Conservation (phyloP, 2,797 vertebrate genomes). For the Sebastes dallii region DNA sequence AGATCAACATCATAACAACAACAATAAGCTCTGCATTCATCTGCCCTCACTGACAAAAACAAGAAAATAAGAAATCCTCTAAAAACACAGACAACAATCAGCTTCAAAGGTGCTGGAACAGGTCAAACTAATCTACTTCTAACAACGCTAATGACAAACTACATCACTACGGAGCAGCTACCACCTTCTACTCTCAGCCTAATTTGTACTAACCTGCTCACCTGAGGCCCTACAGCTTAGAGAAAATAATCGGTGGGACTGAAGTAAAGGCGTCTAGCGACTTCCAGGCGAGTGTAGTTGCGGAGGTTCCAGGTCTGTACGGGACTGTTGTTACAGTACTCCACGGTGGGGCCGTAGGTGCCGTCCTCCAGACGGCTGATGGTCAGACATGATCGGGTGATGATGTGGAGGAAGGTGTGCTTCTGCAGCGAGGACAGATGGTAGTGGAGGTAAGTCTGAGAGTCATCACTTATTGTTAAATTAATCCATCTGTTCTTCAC, state of each 20-base stretch:
- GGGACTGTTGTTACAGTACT: slow-evolving; percentile 87
- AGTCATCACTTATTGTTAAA: slow-evolving; percentile 23
- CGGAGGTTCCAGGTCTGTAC: slow-evolving; percentile 88
- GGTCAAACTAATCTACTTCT: slow-evolving; percentile 16
- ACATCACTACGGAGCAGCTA: slow-evolving; percentile 26
- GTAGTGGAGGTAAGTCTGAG: slow-evolving; percentile 44
- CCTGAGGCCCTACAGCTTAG: slow-evolving; percentile 72
- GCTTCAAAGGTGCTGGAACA: neutral
- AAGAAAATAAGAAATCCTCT: neutral
- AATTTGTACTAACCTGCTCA: slow-evolving; percentile 76
- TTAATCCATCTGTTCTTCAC: slow-evolving; percentile 14
- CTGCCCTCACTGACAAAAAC: slow-evolving; percentile 3
- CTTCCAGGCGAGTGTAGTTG: slow-evolving; percentile 89
- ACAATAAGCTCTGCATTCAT: slow-evolving; percentile 4
- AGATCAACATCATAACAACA: slow-evolving; percentile 17
- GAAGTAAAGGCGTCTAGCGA: slow-evolving; percentile 90
- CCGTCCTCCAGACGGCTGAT: slow-evolving; percentile 88
- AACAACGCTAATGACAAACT: slow-evolving; percentile 8
- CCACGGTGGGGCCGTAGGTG: slow-evolving; percentile 87
- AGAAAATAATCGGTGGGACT: slow-evolving; percentile 92
- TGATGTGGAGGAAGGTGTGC: slow-evolving; percentile 90
- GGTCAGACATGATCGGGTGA: slow-evolving; percentile 95
- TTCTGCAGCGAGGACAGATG: slow-evolving; percentile 83
- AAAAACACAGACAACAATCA: neutral
- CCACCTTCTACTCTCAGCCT: slow-evolving; percentile 23